Evolutionary conservation across 2,113 vertebrate genomes (phyloP).

Genomic region (Lycaon pictus): DNA sequence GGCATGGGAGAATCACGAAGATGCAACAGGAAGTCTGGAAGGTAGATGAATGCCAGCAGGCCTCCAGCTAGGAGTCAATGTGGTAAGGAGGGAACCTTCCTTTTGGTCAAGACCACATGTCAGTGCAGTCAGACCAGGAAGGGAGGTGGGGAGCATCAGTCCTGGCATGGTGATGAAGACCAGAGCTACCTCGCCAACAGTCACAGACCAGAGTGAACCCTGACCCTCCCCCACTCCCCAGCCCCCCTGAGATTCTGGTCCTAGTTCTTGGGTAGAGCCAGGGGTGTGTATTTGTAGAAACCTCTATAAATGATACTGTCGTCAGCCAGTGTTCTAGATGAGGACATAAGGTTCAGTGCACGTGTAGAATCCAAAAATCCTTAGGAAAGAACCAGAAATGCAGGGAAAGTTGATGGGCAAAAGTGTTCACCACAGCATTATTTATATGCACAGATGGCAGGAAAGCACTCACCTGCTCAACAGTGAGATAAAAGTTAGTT

Average conservation of each 20-base stretch:
- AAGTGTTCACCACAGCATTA: neutral
- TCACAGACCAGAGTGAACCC: neutral
- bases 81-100: neutral
- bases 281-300: neutral
- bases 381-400: neutral
- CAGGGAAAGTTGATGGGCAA: neutral
- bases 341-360: neutral
- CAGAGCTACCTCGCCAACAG: neutral
- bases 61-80: neutral
- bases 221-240: rapidly evolving
- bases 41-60: neutral
- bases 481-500: neutral
- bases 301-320: neutral
- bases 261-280: neutral
- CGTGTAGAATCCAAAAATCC: neutral
- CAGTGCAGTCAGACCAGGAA: neutral
- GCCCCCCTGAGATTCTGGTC: neutral
- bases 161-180: neutral
- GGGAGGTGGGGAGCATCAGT: neutral
- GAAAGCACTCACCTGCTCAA: neutral
- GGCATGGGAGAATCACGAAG: neutral
- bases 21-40: neutral
- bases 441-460: neutral
- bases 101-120: neutral
- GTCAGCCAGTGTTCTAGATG: neutral